Evolutionary conservation across 2,797 vertebrate genomes (phyloP), one percentile per base, ranked within the genome.

Genomic region (Tauraco hartlaubi): DNA sequence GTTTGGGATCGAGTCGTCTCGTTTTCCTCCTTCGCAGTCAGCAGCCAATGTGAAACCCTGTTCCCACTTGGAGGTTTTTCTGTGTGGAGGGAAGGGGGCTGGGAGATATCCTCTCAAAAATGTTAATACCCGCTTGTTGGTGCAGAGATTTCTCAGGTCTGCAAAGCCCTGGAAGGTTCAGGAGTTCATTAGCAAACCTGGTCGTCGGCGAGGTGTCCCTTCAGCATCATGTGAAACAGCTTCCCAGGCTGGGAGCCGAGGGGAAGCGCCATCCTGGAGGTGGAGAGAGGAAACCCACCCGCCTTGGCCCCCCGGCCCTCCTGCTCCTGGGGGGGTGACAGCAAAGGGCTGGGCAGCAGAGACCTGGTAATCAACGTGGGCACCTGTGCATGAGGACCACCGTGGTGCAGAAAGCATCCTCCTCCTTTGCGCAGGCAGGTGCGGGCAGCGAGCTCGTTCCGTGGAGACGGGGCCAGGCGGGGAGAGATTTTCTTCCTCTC

Each of bases 21-120:
- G 1, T 54, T 95, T 82, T 55, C 25, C 29, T 41, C 43, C 62
- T 88, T 61, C 3, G 0, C 41, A 18, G 22, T n/a, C 87, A 29
- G 15, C 2, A 3, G 51, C 25, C 1, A 1, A 48, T 28, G 44
- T 0, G 9, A 75, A 89, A 64, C 17, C 43, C 39, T 56, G 41
- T 31, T 94, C 22, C 22, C 28, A 6, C 54, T 11, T 9, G 6
- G 39, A 91, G 59, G 37, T 75, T 90, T 81, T 82, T 25, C 63
- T 1, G 0, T 37, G 28, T 78, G 51, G 39, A 84, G 16, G 33
- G 74, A 44, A 96, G 63, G 81, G n/a, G 84, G 55, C 66, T 91
- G 84, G 77, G 64, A 62, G 51, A 94, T 73, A 97, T 63, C 92
- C 84, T 87, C 92, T 94, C 81, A 94, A 77, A 95, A 95, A 89